A percentile compares a stretch with the other conserved stretches of the same genome.
Evolutionary conservation across 2,113 vertebrate genomes (phyloP).

Genomic region (Malurus melanocephalus): DNA sequence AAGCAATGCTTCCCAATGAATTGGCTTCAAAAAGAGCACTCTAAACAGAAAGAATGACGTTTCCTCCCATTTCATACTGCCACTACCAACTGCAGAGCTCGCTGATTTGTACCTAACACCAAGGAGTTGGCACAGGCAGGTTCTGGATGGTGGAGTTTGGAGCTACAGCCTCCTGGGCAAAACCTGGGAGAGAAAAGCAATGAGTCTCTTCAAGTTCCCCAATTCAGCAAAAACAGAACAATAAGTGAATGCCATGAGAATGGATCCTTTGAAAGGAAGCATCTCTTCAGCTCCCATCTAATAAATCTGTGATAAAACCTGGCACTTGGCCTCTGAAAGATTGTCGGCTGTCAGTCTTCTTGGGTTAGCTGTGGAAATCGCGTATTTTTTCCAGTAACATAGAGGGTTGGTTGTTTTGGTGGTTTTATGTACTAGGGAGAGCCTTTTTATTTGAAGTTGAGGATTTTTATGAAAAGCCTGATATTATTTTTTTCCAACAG

Average conservation of each 20-base stretch:
- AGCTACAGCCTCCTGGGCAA: neutral
- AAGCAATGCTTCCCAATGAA: neutral
- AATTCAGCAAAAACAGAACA: neutral
- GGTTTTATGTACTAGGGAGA: neutral
- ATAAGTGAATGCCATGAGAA: neutral
- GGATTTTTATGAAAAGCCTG: neutral
- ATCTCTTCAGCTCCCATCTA: neutral
- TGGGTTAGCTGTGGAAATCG: neutral
- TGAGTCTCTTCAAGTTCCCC: neutral
- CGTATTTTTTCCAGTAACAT: neutral
- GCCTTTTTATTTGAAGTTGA: neutral
- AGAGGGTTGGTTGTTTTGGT: rapidly evolving
- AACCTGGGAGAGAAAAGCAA: neutral
- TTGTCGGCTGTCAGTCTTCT: neutral
- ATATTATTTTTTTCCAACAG: neutral
- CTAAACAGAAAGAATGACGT: neutral
- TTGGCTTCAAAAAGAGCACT: neutral
- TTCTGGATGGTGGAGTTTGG: neutral
- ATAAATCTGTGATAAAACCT: neutral
- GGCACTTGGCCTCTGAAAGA: neutral
- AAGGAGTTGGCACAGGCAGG: neutral
- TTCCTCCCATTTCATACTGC: neutral
- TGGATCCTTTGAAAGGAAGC: neutral
- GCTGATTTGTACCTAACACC: neutral
- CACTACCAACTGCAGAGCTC: neutral